Base-by-base conservation (phyloP, 1,140 invertebrate species). In the Cotesia chilonis region DNA sequence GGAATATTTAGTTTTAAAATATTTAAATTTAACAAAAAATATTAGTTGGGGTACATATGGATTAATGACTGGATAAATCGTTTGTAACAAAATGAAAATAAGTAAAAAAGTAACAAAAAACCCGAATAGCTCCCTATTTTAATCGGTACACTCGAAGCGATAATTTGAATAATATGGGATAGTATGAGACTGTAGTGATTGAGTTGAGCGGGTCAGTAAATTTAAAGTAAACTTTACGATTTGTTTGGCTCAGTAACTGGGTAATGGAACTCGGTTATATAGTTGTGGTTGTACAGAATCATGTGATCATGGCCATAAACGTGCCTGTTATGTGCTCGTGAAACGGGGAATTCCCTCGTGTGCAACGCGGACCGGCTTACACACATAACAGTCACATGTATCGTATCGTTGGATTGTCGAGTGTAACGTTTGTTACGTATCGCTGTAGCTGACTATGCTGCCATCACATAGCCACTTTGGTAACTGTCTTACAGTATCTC, bases 301-400 rank as follows among this genome's bases (percentile, higher is more conserved):
- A 84, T 84, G 84, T 84, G 85, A 86, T 86, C 84, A 81, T 80
- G 79, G 81, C 85, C 84, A 86, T 87, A 87, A 87, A 87, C 84
- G 85, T 82, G 84, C 79, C 82, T 85, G 84, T 86, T 86, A 85
- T 84, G 84, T 83, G 84, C 85, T 87, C 85, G 85, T 87, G 86
- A 87, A 87, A 77, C 80, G 82, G 81, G 75, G 78, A 77, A 75
- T 69, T 67, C 61, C 47, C 55, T 68, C 41, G 41, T 67, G 52
- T 61, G 28, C 68, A 17, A 61, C 54, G 17, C 68, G 61, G 38
- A 47, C 71, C 73, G 55, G 60, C 17, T 17, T 55, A 74, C 70
- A 65, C 66, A 51, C 35, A 28, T 28, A 28, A 28, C 28, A 71
- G 65, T 60, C 57, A 17, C 37, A 63, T 17, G 66, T 61, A 54